Percentiles rank a stretch among this genome's conserved stretches.
Conservation (phyloP, 1,140 invertebrate genomes). For the Hyles vespertilio region DNA sequence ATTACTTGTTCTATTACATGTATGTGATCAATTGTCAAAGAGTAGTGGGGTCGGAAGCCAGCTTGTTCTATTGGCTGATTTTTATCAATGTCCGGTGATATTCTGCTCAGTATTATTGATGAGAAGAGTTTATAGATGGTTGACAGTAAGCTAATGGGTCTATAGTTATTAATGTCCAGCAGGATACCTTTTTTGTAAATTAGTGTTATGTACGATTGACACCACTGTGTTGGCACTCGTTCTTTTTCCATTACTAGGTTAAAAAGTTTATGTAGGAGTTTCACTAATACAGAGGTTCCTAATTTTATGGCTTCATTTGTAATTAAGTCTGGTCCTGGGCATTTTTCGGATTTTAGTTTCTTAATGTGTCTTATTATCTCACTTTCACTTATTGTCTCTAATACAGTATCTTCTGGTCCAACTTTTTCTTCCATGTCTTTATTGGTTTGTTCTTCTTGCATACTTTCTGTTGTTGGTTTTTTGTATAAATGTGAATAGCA, state of each 20-base stretch:
- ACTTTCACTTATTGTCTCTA: background rate
- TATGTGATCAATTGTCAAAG: background rate
- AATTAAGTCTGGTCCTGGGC: slow-evolving; percentile 3
- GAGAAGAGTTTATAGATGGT: slow-evolving; percentile 4
- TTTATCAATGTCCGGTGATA: background rate
- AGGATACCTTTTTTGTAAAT: slow-evolving; percentile 3
- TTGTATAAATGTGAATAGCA: slow-evolving; percentile 20
- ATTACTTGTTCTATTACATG: too few species aligned
- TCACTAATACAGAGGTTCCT: background rate
- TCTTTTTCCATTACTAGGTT: background rate
- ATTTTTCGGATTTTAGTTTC: slow-evolving; percentile 2
- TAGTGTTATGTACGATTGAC: background rate
- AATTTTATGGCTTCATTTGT: slow-evolving; percentile 5
- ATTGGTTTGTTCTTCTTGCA: too few species aligned
- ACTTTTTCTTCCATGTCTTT: too few species aligned
- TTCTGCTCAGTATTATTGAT: background rate
- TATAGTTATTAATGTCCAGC: too few species aligned
- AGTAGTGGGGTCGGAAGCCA: background rate
- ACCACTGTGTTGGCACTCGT: background rate
- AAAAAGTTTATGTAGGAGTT: slow-evolving; percentile 1
- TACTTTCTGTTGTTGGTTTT: background rate
- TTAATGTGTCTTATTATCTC: slow-evolving; percentile 6
- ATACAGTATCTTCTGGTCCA: too few species aligned
- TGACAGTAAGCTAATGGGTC: background rate
- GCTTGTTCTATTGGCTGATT: slow-evolving; percentile 7